Evolutionary conservation across 2,797 vertebrate genomes (phyloP), one percentile per base, ranked within the genome.

Genomic region (Schizothorax lantsangensis): DNA sequence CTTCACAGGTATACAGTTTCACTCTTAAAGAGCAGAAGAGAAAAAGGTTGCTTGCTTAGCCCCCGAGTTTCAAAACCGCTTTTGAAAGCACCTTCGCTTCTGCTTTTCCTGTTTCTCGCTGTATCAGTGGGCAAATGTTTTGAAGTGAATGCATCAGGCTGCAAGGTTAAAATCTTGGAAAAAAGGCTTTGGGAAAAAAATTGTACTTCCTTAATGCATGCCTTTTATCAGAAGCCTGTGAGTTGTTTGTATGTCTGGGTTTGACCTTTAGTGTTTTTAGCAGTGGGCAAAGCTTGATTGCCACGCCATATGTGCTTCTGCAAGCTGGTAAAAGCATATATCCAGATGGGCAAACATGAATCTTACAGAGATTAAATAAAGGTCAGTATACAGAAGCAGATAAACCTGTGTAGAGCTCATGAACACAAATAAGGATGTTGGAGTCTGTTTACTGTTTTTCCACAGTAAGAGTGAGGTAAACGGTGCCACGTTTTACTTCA

Each of bases 71-170:
- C 52, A 77, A 57, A 87, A 49, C 49, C 17, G 33, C 45, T 33
- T 81, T 81, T 68, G 73, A 89, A 83, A 89, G 75, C 66, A 10
- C 15, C 45, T 10, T 30, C 19, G 1, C 81, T 73, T 69, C 26
- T 12, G 26, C 78, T 71, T 75, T 78, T 71, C 15, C 8, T 23
- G 30, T 30, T 81, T 66, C 45, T 78, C 19, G 40, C 43, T 49
- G 7, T 84, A 78, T 84, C 45, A 68, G 36, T 59, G 21, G 38
- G 14, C 45, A 81, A 84, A 71, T 54, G 57, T 77, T n/a, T 81
- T 36, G 54, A 81, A 64, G 54, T 73, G 79, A 81, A 85, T 79
- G 64, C 85, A 84, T 87, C 84, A 84, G 85, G 54, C 43, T 71
- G 26, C 54, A 78, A 87, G 85, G 85, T 87, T 84, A 83, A 77